phyloP scores from a whole-genome alignment of 2,797 vertebrate species.

The Pogonophryne albipinna region DNA sequence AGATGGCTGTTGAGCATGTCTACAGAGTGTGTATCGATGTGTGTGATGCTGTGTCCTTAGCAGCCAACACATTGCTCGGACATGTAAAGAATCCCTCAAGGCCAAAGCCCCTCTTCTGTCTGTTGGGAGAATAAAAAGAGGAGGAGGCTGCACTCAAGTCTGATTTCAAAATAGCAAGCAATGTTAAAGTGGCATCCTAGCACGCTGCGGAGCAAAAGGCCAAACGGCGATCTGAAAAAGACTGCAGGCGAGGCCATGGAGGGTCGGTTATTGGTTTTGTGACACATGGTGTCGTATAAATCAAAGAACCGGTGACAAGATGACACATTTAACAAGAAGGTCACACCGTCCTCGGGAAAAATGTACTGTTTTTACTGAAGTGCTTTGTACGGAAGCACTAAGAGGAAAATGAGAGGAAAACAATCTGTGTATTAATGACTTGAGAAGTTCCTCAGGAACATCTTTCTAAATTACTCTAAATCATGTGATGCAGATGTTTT shows the following conservation, averaged over 20 bases:
- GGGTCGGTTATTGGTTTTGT: slow-evolving; percentile 32
- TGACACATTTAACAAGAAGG: slow-evolving; percentile 21
- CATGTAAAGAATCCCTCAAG: slow-evolving; percentile 72
- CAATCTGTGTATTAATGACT: too few species aligned
- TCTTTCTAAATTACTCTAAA: too few species aligned
- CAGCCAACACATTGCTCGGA: slow-evolving; percentile 56
- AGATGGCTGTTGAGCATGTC: slow-evolving; percentile 54
- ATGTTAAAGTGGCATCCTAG: slow-evolving; percentile 77
- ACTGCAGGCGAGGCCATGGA: slow-evolving; percentile 22
- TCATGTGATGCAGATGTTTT: too few species aligned
- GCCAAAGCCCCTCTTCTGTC: slow-evolving; percentile 56
- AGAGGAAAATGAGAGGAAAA: too few species aligned
- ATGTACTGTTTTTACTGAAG: not conserved
- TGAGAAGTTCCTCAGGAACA: too few species aligned
- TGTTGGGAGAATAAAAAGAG: slow-evolving; percentile 55
- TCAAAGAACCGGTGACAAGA: slow-evolving; percentile 44
- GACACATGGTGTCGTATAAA: slow-evolving; percentile 53
- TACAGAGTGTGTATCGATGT: slow-evolving; percentile 15
- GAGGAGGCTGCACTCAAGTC: slow-evolving; percentile 31
- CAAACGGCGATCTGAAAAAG: slow-evolving; percentile 47
- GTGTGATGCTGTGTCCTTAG: slow-evolving; percentile 29
- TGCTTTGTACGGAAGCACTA: not conserved
- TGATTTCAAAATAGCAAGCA: slow-evolving; percentile 81
- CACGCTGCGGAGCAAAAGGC: slow-evolving; percentile 52
- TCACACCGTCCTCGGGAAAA: not conserved